A percentile compares a stretch with the other conserved stretches of the same genome.
These are phyloP conservation scores for Trichogramma dendrolimi DNA, from an alignment of 2,888 invertebrate species.

Conservation along the genomic window DNA sequence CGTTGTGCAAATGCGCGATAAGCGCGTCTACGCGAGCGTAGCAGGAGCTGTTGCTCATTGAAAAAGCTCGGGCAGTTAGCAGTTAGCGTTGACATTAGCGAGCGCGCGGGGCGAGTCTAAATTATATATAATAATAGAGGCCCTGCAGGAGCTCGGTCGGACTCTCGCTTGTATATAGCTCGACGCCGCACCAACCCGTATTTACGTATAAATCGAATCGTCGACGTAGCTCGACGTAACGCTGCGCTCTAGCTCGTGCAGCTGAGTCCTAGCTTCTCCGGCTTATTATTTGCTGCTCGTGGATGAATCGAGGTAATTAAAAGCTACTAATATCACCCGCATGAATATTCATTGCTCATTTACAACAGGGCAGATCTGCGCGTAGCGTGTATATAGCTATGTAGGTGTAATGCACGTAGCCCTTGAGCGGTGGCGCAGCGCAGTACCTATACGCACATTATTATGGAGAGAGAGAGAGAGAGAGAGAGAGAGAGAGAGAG, in stretches of 20 bases:
- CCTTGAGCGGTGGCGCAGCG: too few species aligned
- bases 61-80: too few species aligned
- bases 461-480: too few species aligned
- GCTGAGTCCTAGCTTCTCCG: too few species aligned
- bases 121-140: too few species aligned
- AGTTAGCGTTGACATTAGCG: too few species aligned
- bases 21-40: not conserved
- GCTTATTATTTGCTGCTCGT: too few species aligned
- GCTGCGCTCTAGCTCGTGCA: not conserved
- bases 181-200: not conserved
- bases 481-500: too few species aligned
- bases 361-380: slow-evolving; percentile 1
- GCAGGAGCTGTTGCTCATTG: not conserved
- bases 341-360: slow-evolving; percentile 30
- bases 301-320: slow-evolving; percentile 25
- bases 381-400: not conserved
- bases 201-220: slow-evolving; percentile 27
- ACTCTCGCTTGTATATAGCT: too few species aligned
- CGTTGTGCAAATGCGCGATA: slow-evolving; percentile 12
- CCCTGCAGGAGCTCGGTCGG: too few species aligned
- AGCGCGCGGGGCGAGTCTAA: too few species aligned
- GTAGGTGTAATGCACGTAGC: not conserved
- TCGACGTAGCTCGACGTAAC: not conserved
- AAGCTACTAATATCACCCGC: slow-evolving; percentile 23
- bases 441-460: too few species aligned